Conservation (phyloP, 2,888 invertebrate species). For the Phragmatobia fuliginosa region DNA sequence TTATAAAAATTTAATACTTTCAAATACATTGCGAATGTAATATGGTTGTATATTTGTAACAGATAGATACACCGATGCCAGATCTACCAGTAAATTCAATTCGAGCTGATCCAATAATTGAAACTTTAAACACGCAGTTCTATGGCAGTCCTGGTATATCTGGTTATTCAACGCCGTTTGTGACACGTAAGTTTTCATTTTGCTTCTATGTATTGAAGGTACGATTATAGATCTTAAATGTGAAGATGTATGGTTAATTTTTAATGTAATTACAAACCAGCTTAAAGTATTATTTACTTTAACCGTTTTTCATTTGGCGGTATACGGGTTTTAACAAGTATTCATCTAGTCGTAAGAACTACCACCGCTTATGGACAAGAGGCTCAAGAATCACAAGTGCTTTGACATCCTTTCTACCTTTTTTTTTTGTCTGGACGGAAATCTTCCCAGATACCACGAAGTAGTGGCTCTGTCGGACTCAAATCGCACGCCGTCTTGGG, state of each 20-base stretch:
- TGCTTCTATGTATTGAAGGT: not conserved
- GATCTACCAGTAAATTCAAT: constrained; percentile 69
- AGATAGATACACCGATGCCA: constrained; percentile 61
- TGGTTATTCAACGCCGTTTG: constrained; percentile 64
- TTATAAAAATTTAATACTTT: not conserved
- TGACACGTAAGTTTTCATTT: constrained; percentile 63
- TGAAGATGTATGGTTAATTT: not conserved
- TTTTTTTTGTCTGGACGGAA: too few species aligned
- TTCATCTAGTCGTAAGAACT: too few species aligned
- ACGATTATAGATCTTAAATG: not conserved
- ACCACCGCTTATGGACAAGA: too few species aligned
- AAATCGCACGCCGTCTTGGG: too few species aligned
- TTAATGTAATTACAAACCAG: too few species aligned
- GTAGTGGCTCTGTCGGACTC: too few species aligned
- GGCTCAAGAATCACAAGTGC: too few species aligned
- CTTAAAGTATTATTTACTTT: too few species aligned
- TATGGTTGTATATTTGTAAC: not conserved
- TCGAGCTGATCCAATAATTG: constrained; percentile 72
- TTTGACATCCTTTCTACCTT: too few species aligned
- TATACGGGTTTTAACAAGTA: too few species aligned
- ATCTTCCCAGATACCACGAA: too few species aligned
- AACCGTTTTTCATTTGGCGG: too few species aligned
- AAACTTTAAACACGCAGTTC: constrained; percentile 74
- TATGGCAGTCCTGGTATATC: constrained; percentile 71
- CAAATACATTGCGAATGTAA: not conserved